phyloP scores from a whole-genome alignment of 1,140 invertebrate genomes.

The Drosophila mauritiana region DNA sequence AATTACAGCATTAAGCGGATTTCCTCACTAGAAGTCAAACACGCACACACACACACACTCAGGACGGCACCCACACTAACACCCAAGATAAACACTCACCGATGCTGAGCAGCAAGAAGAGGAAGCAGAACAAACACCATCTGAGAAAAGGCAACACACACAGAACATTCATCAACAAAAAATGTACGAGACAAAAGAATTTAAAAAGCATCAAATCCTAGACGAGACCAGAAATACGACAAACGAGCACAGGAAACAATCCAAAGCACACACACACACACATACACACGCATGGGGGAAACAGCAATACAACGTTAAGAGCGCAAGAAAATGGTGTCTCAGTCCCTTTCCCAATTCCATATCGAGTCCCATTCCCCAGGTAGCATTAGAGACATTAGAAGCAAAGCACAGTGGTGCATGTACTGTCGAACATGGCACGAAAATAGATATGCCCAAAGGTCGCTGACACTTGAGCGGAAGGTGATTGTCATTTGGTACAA shows the following conservation, averaged over 20 bases:
- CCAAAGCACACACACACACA: slow-evolving; percentile 23
- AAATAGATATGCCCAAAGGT: slow-evolving; percentile 38
- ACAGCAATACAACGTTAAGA: slow-evolving; percentile 33
- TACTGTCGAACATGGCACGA: not conserved
- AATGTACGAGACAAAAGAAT: slow-evolving; percentile 73
- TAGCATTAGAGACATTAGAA: slow-evolving; percentile 72
- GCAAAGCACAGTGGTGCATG: slow-evolving; percentile 44
- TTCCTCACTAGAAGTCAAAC: slow-evolving; percentile 75
- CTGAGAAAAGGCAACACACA: slow-evolving; percentile 21
- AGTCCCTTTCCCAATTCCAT: slow-evolving; percentile 19
- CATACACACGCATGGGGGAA: not conserved
- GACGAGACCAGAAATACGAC: slow-evolving; percentile 62
- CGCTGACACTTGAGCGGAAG: slow-evolving; percentile 32
- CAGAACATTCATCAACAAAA: slow-evolving; percentile 56
- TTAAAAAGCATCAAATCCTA: slow-evolving; percentile 75
- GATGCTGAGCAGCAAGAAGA: slow-evolving; percentile 16
- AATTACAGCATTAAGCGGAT: slow-evolving; percentile 82
- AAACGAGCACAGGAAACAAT: slow-evolving; percentile 65
- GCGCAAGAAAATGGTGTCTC: slow-evolving; percentile 75
- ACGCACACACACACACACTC: slow-evolving; percentile 23
- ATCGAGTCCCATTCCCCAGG: slow-evolving; percentile 45
- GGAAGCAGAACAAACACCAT: slow-evolving; percentile 41
- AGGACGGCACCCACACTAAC: slow-evolving; percentile 29
- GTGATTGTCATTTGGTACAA: not conserved
- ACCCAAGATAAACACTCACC: slow-evolving; percentile 35